Conservation (phyloP, 2,113 vertebrate species). For the Nothoprocta pentlandii region DNA sequence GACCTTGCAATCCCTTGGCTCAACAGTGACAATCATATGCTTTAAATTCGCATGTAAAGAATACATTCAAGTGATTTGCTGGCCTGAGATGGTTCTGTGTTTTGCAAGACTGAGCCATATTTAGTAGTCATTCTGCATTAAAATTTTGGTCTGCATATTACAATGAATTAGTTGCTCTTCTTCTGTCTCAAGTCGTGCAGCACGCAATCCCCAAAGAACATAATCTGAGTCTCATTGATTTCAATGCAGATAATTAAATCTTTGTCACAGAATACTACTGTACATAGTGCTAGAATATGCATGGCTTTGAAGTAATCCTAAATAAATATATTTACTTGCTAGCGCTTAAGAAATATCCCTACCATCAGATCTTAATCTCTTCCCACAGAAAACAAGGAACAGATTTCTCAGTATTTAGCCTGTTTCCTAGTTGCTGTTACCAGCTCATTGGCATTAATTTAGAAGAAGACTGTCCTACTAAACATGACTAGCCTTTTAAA, state of each 20-base stretch:
- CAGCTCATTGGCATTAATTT: constrained; percentile 46
- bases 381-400: neutral
- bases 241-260: neutral
- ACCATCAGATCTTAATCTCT: constrained; percentile 47
- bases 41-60: neutral
- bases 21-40: neutral
- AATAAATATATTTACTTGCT: constrained; percentile 9
- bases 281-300: neutral
- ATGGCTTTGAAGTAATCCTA: neutral
- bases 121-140: neutral
- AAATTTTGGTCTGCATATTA: neutral
- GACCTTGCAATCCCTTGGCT: neutral
- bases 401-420: constrained; percentile 16
- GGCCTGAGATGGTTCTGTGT: neutral
- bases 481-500: constrained; percentile 36
- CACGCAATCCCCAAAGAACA: neutral
- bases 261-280: neutral
- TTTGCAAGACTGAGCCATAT: neutral
- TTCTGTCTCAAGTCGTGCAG: neutral
- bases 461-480: constrained; percentile 14
- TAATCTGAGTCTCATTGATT: neutral
- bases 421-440: constrained; percentile 35
- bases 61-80: neutral
- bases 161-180: neutral
- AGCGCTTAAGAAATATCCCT: constrained; percentile 11